Conservation (phyloP, 2,113 vertebrate species). For the Austrofundulus limnaeus region DNA sequence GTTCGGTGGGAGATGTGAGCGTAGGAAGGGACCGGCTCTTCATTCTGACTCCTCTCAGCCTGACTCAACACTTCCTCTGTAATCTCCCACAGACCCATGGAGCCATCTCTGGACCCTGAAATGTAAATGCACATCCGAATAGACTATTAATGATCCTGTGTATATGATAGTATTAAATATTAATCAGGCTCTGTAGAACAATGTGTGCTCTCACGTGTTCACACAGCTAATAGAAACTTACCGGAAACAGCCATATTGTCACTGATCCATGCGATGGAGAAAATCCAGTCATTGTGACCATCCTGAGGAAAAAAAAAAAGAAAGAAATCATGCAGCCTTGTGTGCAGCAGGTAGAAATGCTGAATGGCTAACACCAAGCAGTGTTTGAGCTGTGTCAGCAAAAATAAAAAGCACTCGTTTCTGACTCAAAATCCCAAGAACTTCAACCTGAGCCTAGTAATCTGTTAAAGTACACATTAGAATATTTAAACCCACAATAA, state of each 20-base stretch:
- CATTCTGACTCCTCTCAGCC: conserved; percentile 81
- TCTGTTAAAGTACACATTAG: no score
- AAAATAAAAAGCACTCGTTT: no score
- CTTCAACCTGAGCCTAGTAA: no score
- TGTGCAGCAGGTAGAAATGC: background rate
- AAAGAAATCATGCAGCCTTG: background rate
- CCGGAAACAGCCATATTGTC: conserved; percentile 97
- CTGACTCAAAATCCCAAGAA: no score
- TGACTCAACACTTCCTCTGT: conserved; percentile 89
- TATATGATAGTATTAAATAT: background rate
- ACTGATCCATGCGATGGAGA: conserved; percentile 98
- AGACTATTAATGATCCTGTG: background rate
- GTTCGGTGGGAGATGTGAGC: conserved; percentile 92
- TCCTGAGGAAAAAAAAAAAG: conserved; percentile 78
- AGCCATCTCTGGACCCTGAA: conserved; percentile 95
- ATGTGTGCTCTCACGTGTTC: background rate
- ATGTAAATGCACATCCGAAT: background rate
- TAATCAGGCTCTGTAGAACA: background rate
- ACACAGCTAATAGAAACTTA: conserved; percentile 68
- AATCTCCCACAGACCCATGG: conserved; percentile 97
- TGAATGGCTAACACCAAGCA: background rate
- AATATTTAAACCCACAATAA: no score
- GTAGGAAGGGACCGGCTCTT: conserved; percentile 88
- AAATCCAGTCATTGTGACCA: conserved; percentile 99
- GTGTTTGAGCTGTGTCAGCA: no score